Evolutionary conservation across 1,140 invertebrate genomes (phyloP).

Genomic region (Drosophila parabipectinata): DNA sequence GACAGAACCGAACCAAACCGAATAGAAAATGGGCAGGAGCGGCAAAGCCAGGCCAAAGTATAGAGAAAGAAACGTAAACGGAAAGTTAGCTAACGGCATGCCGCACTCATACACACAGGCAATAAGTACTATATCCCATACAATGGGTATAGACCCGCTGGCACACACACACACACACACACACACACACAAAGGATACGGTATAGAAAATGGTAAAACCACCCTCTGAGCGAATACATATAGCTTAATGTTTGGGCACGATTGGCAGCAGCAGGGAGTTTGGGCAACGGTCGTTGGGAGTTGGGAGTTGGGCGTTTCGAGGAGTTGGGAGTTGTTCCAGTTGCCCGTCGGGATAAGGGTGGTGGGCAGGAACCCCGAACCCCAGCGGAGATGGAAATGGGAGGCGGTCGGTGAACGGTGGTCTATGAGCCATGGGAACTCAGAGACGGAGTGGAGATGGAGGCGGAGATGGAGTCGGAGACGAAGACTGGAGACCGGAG

Average conservation of each 20-base stretch:
- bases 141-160: slow-evolving; percentile 48
- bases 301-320: slow-evolving; percentile 6
- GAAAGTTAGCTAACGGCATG: slow-evolving; percentile 71
- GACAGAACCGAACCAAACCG: background rate
- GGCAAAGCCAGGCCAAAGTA: slow-evolving; percentile 39
- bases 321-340: slow-evolving; percentile 26
- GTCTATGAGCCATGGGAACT: slow-evolving; percentile 10
- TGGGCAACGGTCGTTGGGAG: slow-evolving; percentile 28
- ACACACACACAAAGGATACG: slow-evolving; percentile 27
- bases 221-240: slow-evolving; percentile 56
- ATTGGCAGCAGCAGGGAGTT: slow-evolving; percentile 44
- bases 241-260: slow-evolving; percentile 65
- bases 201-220: slow-evolving; percentile 79
- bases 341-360: slow-evolving; percentile 14
- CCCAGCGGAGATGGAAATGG: slow-evolving; percentile 38
- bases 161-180: slow-evolving; percentile 2
- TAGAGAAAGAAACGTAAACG: slow-evolving; percentile 69
- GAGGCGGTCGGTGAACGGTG: slow-evolving; percentile 7
- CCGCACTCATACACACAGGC: slow-evolving; percentile 36
- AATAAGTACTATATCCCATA: slow-evolving; percentile 69
- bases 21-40: slow-evolving; percentile 20
- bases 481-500: slow-evolving; percentile 25
- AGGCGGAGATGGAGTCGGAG: slow-evolving; percentile 15
- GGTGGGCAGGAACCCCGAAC: slow-evolving; percentile 13
- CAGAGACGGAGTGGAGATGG: slow-evolving; percentile 7